Evolutionary conservation across 2,888 invertebrate genomes (phyloP).

Genomic region (Hymenopus coronatus): DNA sequence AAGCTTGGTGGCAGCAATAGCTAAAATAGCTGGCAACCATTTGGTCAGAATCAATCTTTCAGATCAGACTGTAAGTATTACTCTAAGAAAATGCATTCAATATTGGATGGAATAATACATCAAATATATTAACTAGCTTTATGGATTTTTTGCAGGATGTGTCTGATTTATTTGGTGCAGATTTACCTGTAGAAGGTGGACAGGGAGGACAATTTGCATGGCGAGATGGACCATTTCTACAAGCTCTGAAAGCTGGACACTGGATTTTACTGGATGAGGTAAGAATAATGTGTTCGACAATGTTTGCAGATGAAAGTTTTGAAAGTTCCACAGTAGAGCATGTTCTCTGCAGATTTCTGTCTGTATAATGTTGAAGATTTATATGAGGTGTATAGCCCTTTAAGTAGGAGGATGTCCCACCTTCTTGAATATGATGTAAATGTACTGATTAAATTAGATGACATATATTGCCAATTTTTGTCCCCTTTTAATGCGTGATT

Average conservation of each 20-base stretch:
- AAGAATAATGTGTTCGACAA: slow-evolving; percentile 10
- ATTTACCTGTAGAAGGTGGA: slow-evolving; percentile 89
- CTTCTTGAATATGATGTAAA: too few species aligned
- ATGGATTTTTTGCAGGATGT: slow-evolving; percentile 64
- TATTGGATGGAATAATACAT: too few species aligned
- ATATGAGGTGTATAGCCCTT: too few species aligned
- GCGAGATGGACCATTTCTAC: slow-evolving; percentile 93
- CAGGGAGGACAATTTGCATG: slow-evolving; percentile 86
- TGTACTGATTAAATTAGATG: too few species aligned
- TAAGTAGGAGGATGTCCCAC: too few species aligned
- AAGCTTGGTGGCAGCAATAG: slow-evolving; percentile 86
- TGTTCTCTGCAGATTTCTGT: too few species aligned
- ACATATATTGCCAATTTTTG: too few species aligned
- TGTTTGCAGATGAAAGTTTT: background rate
- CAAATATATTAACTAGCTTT: background rate
- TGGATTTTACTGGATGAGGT: slow-evolving; percentile 97
- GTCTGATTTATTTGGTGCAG: slow-evolving; percentile 96
- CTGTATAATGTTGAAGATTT: too few species aligned
- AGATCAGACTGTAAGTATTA: slow-evolving; percentile 84
- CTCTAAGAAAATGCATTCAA: background rate
- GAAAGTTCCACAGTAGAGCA: too few species aligned
- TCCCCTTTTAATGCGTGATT: too few species aligned
- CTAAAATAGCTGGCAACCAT: slow-evolving; percentile 76
- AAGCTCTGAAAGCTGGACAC: slow-evolving; percentile 85
- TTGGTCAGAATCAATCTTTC: slow-evolving; percentile 94